Evolutionary conservation across 2,113 vertebrate genomes (phyloP).

Genomic region (Anarhynchus alexandrinus): DNA sequence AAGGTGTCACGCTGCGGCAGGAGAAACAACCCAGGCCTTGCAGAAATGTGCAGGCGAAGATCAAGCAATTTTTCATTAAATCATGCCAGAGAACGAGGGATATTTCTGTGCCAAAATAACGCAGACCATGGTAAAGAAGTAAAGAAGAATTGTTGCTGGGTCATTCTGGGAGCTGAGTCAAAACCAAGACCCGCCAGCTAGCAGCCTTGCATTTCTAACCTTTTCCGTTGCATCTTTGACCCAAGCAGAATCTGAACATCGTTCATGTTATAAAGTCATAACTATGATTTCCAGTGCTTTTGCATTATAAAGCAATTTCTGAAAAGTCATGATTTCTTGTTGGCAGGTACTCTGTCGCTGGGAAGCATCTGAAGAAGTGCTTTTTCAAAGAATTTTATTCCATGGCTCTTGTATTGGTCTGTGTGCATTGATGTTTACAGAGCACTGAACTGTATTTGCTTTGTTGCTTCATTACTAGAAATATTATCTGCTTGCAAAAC

Average conservation of each 20-base stretch:
- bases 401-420: not conserved
- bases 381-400: not conserved
- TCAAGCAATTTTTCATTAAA: not conserved
- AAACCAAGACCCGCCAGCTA: not conserved
- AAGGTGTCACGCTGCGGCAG: not conserved
- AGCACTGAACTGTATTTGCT: conserved; percentile 23
- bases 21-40: not conserved
- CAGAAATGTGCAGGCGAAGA: not conserved
- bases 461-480: conserved; percentile 20
- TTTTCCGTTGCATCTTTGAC: not conserved
- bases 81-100: not conserved
- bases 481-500: conserved; percentile 29
- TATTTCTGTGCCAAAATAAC: not conserved
- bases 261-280: not conserved
- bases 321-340: not conserved
- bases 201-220: not conserved
- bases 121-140: not conserved
- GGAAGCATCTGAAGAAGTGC: not conserved
- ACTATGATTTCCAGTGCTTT: not conserved
- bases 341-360: not conserved
- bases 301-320: not conserved
- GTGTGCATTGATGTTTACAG: not conserved
- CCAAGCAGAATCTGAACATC: not conserved
- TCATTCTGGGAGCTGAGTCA: not conserved
- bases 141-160: not conserved